Evolutionary conservation across 2,113 vertebrate genomes (phyloP), one percentile per base, ranked within the genome.

Genomic region (Chunga burmeisteri): DNA sequence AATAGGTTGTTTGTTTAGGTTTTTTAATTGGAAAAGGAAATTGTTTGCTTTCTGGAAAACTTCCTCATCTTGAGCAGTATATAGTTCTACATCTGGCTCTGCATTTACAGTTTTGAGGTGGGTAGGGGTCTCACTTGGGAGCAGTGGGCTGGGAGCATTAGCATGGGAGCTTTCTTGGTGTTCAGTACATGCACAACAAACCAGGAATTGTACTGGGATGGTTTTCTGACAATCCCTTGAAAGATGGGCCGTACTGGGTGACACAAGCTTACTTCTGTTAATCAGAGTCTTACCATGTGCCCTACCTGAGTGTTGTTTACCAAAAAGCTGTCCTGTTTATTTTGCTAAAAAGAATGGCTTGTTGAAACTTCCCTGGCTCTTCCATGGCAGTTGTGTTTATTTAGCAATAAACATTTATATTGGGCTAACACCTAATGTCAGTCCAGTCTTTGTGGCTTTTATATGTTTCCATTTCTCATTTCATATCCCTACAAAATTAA

Each of bases 401-500:
- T 86, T 79, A 84, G 47, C 68, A 84, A 18, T 72, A 65, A 86
- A 22, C 10, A 50, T 73, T 77, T 86, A 26, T 27, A 21, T 73
- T 68, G 36, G 12, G n/a, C 44, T 66, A 49, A 86, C 32, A 40
- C 56, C 29, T 65, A 7, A 56, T 30, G 36, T 42, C 55, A 59
- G 6, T 63, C 30, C 46, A 32, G 34, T n/a, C 58, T 42, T 50
- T 72, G 59, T 93, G 44, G 61, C 61, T 46, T 70, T 81, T 80
- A 38, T 29, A 42, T 25, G 25, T 85, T 95, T 91, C 87, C 44
- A 56, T 34, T 67, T 89, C 38, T 96, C 16, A 32, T 62, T 91
- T 91, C 50, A 14, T 81, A 3, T 56, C 29, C 29, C 36, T 77
- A 16, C 7, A 87, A 49, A 83, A 79, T 91, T 75, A 67, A 81